Evolutionary conservation across 1,140 invertebrate species (phyloP), one percentile per base, ranked within the genome.

Genomic region (Centruroides sculpturatus): DNA sequence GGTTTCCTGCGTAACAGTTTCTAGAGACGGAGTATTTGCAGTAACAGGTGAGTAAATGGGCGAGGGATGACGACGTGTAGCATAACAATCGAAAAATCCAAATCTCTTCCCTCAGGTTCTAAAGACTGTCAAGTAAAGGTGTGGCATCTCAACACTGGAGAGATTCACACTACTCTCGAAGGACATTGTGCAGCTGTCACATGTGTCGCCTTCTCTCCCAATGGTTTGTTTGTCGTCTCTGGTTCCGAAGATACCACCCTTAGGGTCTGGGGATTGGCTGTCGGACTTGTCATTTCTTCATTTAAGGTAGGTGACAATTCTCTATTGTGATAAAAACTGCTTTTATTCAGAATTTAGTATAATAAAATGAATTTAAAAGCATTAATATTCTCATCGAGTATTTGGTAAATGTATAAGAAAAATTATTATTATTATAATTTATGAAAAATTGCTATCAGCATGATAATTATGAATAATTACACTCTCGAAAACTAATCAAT

Each of bases 171-270:
- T 5, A 87, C 85, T 7, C 56, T 74, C 47, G 84, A 84, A 62
- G 86, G 85, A 0, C 87, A 90, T 67, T 78, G 81, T 13, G 85
- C 79, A 0, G 79, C 83, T 35, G 78, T 90, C 11, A 87, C 85
- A 0, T 85, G 85, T 66, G 80, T 89, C 1, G 82, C 82, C 49
- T 88, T 90, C 69, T 84, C 87, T 1, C 83, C 86, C 0, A 87
- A 87, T 63, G 83, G 85, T 12, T 75, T 89, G 10, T 83, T 89
- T 64, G 81, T 85, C 13, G 80, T 86, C 8, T 88, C 86, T 34
- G 87, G 86, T 1, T 86, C 85, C 0, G 87, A 90, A 67, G 87
- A 91, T 69, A 83, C 83, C 59, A 82, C 84, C 4, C 80, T 88
- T 1, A 80, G 85, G 41, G 83, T 89, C 2, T 90, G 87, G 86